phyloP scores from a whole-genome alignment of 2,888 invertebrate genomes.

The Tiliacea citrago region DNA sequence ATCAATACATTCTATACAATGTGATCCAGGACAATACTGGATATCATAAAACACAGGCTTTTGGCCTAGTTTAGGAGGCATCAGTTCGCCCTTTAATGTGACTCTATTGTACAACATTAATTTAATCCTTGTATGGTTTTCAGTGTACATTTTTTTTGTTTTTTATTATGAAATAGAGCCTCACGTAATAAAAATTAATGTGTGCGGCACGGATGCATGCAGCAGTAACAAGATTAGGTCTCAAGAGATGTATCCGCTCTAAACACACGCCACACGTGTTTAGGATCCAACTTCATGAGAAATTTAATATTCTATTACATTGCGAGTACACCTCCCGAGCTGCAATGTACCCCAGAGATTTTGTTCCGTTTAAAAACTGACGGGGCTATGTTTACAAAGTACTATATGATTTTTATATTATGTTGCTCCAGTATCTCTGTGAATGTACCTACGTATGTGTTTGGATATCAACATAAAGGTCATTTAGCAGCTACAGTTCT shows the following conservation, averaged over 20 bases:
- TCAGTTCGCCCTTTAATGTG: too few relatives aligned
- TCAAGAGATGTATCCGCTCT: slow-evolving; percentile 28
- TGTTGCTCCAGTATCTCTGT: background rate
- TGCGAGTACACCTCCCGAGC: background rate
- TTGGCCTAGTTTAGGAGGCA: too few relatives aligned
- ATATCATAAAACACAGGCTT: background rate
- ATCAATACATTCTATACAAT: background rate
- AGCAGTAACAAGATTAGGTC: slow-evolving; percentile 29
- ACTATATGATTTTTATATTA: slow-evolving; percentile 30
- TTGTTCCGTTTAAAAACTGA: slow-evolving; percentile 5
- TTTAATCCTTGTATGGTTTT: too few relatives aligned
- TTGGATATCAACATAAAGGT: slow-evolving; percentile 56
- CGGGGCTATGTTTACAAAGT: slow-evolving; percentile 10
- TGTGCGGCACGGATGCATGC: background rate
- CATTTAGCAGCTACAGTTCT: slow-evolving; percentile 60
- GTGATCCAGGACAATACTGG: too few relatives aligned
- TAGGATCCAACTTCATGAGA: slow-evolving; percentile 18
- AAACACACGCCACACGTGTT: slow-evolving; percentile 17
- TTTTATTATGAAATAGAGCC: background rate
- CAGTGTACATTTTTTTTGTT: too few relatives aligned
- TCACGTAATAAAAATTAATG: slow-evolving; percentile 19
- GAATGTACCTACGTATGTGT: background rate
- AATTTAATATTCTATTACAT: slow-evolving; percentile 51
- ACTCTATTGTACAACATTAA: too few relatives aligned
- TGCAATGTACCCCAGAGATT: slow-evolving; percentile 33